Conservation (phyloP, 2,888 invertebrate genomes). For the Pyrrhosoma nymphula region DNA sequence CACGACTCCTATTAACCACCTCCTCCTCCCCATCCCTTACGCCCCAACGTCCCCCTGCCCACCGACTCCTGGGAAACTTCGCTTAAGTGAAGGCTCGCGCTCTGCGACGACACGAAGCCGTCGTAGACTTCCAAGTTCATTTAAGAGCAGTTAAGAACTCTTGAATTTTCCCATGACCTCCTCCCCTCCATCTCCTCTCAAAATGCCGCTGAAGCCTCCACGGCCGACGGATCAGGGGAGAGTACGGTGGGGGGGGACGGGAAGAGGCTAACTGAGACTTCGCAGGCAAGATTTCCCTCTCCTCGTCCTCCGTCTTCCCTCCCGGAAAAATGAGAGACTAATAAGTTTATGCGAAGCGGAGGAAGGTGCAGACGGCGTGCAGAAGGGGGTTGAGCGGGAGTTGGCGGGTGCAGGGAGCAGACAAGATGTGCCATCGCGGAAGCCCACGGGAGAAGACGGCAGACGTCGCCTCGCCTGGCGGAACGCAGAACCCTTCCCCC, state of each 20-base stretch:
- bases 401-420: not conserved
- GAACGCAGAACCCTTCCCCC: not conserved
- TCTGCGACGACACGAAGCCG: conserved; percentile 45
- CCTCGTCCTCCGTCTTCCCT: not conserved
- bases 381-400: not conserved
- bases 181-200: not conserved
- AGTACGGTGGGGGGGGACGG: not conserved
- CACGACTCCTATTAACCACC: not conserved
- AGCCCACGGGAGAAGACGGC: not conserved
- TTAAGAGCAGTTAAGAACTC: conserved; percentile 63
- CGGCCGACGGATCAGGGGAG: not conserved
- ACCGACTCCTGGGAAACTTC: conserved; percentile 48
- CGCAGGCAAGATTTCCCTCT: not conserved
- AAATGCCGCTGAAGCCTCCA: not conserved
- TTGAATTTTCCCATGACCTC: conserved; percentile 33
- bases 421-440: not conserved
- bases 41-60: not conserved
- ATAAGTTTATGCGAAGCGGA: not conserved
- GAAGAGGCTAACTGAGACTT: not conserved
- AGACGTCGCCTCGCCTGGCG: not conserved
- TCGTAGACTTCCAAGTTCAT: conserved; percentile 61
- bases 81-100: conserved; percentile 42
- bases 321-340: not conserved
- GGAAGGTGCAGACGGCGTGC: not conserved
- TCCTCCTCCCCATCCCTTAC: not conserved